Conservation (phyloP, 1,140 invertebrate genomes). For the Hydropsyche tenuis region DNA sequence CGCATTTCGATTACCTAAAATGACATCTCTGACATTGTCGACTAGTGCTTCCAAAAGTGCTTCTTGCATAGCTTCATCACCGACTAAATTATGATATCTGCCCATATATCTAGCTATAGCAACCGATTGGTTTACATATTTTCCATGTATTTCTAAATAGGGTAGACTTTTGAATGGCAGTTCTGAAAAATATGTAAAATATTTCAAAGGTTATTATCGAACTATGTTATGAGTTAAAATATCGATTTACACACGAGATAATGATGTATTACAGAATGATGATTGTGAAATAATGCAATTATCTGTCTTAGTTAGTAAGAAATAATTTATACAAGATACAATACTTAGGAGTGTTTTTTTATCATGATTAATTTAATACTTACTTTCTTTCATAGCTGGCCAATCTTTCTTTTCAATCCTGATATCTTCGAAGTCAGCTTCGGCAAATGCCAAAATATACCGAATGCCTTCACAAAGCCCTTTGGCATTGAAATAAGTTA, state of each 20-base stretch:
- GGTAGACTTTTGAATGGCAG: slow-evolving; percentile 60
- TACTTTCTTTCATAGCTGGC: slow-evolving; percentile 59
- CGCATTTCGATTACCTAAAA: no score
- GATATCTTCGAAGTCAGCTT: slow-evolving; percentile 70
- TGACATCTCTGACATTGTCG: slow-evolving; percentile 66
- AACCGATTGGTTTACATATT: slow-evolving; percentile 70
- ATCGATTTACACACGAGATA: no score
- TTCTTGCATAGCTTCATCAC: slow-evolving; percentile 70
- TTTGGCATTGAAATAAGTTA: slow-evolving; percentile 72
- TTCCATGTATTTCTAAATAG: slow-evolving; percentile 74
- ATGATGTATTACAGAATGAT: no score
- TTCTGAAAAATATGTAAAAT: slow-evolving; percentile 13
- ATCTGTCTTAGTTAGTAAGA: no score
- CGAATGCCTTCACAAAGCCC: slow-evolving; percentile 73
- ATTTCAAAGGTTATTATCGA: no score
- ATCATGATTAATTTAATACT: slow-evolving; percentile 43
- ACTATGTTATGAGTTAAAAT: no score
- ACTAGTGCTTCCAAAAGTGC: slow-evolving; percentile 70
- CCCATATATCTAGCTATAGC: slow-evolving; percentile 78
- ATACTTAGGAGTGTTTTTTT: no score
- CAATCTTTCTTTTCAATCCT: slow-evolving; percentile 61
- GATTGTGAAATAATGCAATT: no score
- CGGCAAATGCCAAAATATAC: slow-evolving; percentile 69
- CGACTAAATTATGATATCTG: slow-evolving; percentile 68
- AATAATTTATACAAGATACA: no score